Evolutionary conservation across 2,113 vertebrate species (phyloP).

Genomic region (Coregonus clupeaformis): DNA sequence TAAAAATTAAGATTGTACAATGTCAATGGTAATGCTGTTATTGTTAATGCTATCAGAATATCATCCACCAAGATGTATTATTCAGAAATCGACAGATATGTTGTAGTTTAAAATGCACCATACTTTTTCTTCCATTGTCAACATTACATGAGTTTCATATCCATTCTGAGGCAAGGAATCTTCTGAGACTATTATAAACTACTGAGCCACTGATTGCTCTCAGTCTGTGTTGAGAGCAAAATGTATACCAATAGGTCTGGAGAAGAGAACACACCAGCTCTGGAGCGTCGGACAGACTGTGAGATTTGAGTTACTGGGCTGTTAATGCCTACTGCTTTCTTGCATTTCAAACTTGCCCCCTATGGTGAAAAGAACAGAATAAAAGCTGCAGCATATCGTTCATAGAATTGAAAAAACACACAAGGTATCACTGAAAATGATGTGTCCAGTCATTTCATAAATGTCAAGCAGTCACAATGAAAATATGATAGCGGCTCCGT

Average conservation of each 20-base stretch:
- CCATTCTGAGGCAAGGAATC: background rate
- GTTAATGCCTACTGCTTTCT: background rate
- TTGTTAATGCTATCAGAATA: background rate
- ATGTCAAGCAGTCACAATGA: no score
- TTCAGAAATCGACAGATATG: background rate
- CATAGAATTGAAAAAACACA: background rate
- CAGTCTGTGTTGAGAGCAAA: conserved; percentile 11
- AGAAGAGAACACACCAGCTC: background rate
- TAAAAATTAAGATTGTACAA: no score
- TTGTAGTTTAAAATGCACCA: background rate
- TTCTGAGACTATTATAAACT: conserved; percentile 27
- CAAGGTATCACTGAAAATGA: background rate
- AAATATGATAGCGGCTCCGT: no score
- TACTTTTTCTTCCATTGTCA: conserved; percentile 1
- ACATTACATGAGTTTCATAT: background rate
- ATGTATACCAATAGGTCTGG: conserved; percentile 31
- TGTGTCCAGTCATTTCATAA: no score
- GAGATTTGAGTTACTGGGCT: conserved; percentile 22
- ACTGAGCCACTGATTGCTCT: conserved; percentile 12
- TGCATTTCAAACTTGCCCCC: background rate
- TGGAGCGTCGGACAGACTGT: background rate
- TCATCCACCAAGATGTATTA: background rate
- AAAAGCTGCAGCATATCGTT: no score
- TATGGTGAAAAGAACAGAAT: no score
- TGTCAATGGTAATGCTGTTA: no score